Conservation (phyloP, 2,797 vertebrate species). For the Argentina silus region DNA sequence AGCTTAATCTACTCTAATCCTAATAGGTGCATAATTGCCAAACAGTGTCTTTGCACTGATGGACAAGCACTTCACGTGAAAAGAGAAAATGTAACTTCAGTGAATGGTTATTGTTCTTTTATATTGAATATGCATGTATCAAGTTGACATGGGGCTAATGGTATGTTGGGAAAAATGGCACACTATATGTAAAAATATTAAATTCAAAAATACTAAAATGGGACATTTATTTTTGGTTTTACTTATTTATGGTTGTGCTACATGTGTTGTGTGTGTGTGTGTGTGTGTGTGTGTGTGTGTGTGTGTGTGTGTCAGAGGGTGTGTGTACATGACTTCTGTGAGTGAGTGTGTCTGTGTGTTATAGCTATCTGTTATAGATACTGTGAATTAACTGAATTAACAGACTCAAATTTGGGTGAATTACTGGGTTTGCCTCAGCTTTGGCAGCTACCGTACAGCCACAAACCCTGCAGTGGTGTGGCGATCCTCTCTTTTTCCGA, state of each 20-base stretch:
- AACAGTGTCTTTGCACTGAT: slow-evolving; percentile 31
- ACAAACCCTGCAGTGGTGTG: slow-evolving; percentile 66
- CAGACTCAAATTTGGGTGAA: slow-evolving; percentile 69
- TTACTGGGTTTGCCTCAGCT: slow-evolving; percentile 74
- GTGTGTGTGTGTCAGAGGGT: no score
- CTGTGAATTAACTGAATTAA: slow-evolving; percentile 78
- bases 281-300: slow-evolving; percentile 39
- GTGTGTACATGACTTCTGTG: not conserved
- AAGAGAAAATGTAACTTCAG: not conserved
- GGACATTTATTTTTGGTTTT: no score
- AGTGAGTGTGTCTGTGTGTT: slow-evolving; percentile 31
- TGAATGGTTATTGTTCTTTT: slow-evolving; percentile 1
- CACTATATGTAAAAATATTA: no score
- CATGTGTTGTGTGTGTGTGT: not conserved
- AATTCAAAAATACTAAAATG: no score
- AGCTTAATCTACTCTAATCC: slow-evolving; percentile 58
- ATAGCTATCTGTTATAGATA: slow-evolving; percentile 63
- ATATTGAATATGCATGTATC: not conserved
- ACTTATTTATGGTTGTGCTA: no score
- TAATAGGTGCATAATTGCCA: slow-evolving; percentile 55
- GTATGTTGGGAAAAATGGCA: not conserved
- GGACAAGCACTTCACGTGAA: slow-evolving; percentile 9
- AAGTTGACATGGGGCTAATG: not conserved
- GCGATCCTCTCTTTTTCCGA: slow-evolving; percentile 76
- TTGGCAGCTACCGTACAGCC: slow-evolving; percentile 69